Conservation (phyloP, 2,113 vertebrate species). For the Nerophis lumbriciformis region DNA sequence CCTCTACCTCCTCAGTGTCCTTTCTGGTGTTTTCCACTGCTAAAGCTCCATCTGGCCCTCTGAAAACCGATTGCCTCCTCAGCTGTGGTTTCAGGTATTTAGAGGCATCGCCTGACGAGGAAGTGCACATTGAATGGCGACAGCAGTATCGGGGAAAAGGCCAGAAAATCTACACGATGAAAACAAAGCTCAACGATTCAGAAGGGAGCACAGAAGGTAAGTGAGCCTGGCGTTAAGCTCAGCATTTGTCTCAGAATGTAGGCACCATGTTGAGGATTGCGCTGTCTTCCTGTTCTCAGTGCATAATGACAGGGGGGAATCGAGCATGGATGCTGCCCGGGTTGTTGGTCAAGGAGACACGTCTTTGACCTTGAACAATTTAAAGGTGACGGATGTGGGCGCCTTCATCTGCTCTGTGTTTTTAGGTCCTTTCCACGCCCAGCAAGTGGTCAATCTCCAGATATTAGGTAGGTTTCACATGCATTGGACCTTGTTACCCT, state of each 20-base stretch:
- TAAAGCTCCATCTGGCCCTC: conserved; percentile 44
- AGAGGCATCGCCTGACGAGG: conserved; percentile 34
- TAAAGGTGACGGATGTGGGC: conserved; percentile 72
- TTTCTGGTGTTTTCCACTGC: conserved; percentile 74
- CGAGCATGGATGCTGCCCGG: conserved; percentile 41
- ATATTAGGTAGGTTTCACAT: conserved; percentile 67
- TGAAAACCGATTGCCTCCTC: conserved; percentile 65
- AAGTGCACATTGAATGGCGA: conserved; percentile 74
- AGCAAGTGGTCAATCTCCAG: conserved; percentile 73
- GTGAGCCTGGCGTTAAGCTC: conserved; percentile 12
- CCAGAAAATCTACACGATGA: conserved; percentile 62
- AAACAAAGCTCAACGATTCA: conserved; percentile 30
- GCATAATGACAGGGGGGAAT: conserved; percentile 42
- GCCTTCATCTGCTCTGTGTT: conserved; percentile 75
- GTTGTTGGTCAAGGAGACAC: conserved; percentile 61
- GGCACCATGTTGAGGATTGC: not conserved
- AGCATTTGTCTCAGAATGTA: not conserved
- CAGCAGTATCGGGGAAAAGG: conserved; percentile 77
- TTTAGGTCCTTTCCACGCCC: conserved; percentile 59
- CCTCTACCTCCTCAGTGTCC: conserved; percentile 65
- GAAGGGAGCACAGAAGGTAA: conserved; percentile 44
- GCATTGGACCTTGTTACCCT: not conserved
- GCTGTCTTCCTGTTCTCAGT: conserved; percentile 40
- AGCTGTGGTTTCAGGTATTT: conserved; percentile 74
- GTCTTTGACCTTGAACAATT: conserved; percentile 63